phyloP scores from a whole-genome alignment of 2,888 invertebrate species.

The Dasysyrphus albostriatus region DNA sequence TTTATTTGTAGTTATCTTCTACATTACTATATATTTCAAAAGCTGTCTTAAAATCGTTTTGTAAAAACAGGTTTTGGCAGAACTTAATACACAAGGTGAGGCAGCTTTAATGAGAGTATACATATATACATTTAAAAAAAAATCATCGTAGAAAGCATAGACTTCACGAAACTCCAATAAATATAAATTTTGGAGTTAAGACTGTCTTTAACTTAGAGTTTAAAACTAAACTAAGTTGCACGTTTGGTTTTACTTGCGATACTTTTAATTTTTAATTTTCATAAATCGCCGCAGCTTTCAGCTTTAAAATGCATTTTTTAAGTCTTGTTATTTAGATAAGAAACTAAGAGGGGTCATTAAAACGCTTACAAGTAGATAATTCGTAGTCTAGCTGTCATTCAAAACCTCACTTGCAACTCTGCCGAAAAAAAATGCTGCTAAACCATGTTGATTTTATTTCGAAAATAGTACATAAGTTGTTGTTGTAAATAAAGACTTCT shows the following conservation, averaged over 20 bases:
- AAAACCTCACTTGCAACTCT: conserved; percentile 43
- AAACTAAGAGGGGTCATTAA: conserved; percentile 38
- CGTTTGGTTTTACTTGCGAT: not conserved
- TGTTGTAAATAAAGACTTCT: conserved; percentile 45
- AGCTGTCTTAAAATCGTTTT: conserved; percentile 10
- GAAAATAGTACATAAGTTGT: not conserved
- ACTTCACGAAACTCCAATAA: conserved; percentile 15
- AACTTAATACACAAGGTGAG: conserved; percentile 13
- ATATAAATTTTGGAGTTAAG: conserved; percentile 14
- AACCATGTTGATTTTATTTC: conserved; percentile 15
- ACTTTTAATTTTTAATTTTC: not conserved
- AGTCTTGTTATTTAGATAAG: conserved; percentile 14
- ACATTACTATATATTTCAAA: not conserved
- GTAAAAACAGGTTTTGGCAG: conserved; percentile 46
- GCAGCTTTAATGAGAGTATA: conserved; percentile 16
- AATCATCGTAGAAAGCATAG: conserved; percentile 14
- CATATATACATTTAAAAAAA: not conserved
- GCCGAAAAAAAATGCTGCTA: conserved; percentile 50
- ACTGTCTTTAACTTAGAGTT: conserved; percentile 30
- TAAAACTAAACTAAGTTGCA: conserved; percentile 22
- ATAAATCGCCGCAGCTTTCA: conserved; percentile 12
- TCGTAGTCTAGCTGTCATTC: conserved; percentile 35
- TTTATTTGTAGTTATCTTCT: not conserved
- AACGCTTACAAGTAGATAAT: conserved; percentile 38
- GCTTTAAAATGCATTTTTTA: conserved; percentile 11